phyloP scores from a whole-genome alignment of 1,140 invertebrate genomes.

The Probaryconus sp. region DNA sequence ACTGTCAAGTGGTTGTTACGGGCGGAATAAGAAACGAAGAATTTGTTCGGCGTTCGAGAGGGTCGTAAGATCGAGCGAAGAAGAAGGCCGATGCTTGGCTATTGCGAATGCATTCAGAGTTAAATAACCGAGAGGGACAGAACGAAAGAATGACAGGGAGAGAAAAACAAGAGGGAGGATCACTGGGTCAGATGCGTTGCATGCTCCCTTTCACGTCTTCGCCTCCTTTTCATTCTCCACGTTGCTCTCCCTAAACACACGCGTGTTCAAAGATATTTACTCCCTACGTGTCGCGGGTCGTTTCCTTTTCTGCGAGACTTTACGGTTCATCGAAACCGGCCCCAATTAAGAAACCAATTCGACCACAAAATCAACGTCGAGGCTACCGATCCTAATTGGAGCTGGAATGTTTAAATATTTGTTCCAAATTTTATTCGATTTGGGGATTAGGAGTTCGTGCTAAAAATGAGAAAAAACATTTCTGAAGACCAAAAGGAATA shows the following conservation, averaged over 20 bases:
- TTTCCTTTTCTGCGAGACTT: conserved; percentile 1
- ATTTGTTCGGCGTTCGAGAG: conserved; percentile 55
- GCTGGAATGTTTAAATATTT: too few species aligned
- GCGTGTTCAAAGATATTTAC: conserved; percentile 46
- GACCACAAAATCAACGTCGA: conserved; percentile 19
- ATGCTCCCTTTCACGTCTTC: conserved; percentile 61
- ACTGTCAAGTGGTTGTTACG: conserved; percentile 64
- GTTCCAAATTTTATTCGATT: too few species aligned
- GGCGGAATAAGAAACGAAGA: conserved; percentile 61
- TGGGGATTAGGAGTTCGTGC: too few species aligned
- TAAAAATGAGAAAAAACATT: too few species aligned
- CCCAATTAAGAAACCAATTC: conserved; percentile 17
- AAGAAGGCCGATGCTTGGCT: conserved; percentile 22
- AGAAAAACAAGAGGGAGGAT: conserved; percentile 69
- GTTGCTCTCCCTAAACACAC: conserved; percentile 61
- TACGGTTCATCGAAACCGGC: conserved; percentile 13
- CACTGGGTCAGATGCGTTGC: conserved; percentile 75
- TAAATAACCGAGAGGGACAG: conserved; percentile 13
- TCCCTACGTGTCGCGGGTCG: conserved; percentile 11
- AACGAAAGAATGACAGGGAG: conserved; percentile 46
- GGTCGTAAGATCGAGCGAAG: conserved; percentile 55
- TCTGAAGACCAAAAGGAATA: too few species aligned
- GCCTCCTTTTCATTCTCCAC: conserved; percentile 59
- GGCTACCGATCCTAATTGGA: too few species aligned
- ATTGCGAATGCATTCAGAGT: conserved; percentile 19